phyloP scores from a whole-genome alignment of 2,113 vertebrate genomes.

The Cyanistes caeruleus region DNA sequence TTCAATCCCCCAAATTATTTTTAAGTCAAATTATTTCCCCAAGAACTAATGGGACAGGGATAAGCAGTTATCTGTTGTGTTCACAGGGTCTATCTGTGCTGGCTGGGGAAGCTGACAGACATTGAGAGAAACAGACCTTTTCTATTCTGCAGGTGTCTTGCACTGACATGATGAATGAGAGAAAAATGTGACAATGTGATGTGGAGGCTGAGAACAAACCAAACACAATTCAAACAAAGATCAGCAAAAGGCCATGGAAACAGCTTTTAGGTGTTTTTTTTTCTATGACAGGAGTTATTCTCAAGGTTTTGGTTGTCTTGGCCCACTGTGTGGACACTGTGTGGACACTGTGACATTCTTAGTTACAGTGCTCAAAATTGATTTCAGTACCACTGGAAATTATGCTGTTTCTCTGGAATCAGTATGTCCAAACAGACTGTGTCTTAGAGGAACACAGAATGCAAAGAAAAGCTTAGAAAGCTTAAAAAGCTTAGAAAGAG shows the following conservation, averaged over 20 bases:
- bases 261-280: not conserved
- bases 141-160: not conserved
- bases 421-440: not conserved
- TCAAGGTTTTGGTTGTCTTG: not conserved
- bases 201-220: not conserved
- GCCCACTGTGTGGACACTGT: not conserved
- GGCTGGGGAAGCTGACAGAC: not conserved
- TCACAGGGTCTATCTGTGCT: not conserved
- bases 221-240: not conserved
- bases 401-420: not conserved
- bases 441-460: not conserved
- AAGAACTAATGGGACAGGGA: not conserved
- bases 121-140: not conserved
- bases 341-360: not conserved
- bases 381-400: not conserved
- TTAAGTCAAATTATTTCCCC: not conserved
- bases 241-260: not conserved
- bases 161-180: not conserved
- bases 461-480: not conserved
- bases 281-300: not conserved
- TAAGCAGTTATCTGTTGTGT: not conserved
- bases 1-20: not conserved
- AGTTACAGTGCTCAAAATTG: not conserved
- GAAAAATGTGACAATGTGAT: not conserved
- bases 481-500: not conserved